Conservation (phyloP, 2,113 vertebrate genomes). For the Perca schrenkii region DNA sequence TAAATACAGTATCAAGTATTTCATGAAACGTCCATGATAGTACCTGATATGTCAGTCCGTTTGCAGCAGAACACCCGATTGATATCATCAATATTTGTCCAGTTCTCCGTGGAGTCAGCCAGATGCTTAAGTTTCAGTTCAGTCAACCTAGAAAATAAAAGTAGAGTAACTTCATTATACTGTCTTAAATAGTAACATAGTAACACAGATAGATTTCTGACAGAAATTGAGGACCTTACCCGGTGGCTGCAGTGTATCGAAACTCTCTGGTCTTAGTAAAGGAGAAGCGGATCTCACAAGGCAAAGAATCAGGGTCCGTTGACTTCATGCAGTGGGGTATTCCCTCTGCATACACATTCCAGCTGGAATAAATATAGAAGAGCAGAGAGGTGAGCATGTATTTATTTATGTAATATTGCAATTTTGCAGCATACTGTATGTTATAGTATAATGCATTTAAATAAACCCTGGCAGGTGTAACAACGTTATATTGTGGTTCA, state of each 20-base stretch:
- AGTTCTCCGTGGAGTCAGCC: conserved; percentile 1
- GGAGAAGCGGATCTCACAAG: conserved; percentile 71
- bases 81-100: conserved; percentile 57
- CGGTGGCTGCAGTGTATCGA: conserved; percentile 8
- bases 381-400: not conserved
- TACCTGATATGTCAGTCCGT: conserved; percentile 64
- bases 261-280: conserved; percentile 69
- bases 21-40: not conserved
- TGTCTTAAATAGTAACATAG: not conserved
- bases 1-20: not conserved
- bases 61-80: conserved; percentile 62
- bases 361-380: conserved; percentile 51
- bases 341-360: conserved; percentile 39
- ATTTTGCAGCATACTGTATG: no score
- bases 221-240: conserved; percentile 34
- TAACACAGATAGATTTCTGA: not conserved
- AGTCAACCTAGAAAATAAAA: conserved; percentile 39
- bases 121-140: conserved; percentile 68
- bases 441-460: not conserved
- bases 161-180: not conserved
- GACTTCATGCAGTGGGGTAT: conserved; percentile 45
- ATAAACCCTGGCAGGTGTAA: no score
- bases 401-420: no score
- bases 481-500: no score
- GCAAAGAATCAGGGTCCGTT: conserved; percentile 19